Conservation (phyloP, 53 echinoderm and acorn worm species). For the Glandiceps talaboti region DNA sequence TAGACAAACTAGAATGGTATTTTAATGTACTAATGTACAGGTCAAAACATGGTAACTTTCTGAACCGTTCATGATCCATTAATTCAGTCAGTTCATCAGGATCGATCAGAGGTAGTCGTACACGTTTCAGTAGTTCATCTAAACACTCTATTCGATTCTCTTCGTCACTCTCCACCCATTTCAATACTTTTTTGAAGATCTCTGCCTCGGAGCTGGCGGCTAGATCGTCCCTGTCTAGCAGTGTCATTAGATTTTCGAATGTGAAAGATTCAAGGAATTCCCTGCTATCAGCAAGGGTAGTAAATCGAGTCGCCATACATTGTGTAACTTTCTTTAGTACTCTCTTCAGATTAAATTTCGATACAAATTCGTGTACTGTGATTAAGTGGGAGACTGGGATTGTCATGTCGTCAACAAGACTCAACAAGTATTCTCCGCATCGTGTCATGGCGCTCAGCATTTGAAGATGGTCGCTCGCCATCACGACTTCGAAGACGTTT, state of each 20-base stretch:
- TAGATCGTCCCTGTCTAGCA: slow-evolving; percentile 75
- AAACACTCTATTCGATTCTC: slow-evolving; percentile 11
- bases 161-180: slow-evolving; percentile 57
- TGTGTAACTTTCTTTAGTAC: slow-evolving; percentile 41
- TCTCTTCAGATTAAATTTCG: slow-evolving; percentile 28
- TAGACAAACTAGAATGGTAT: too few relatives aligned
- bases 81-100: slow-evolving; percentile 39
- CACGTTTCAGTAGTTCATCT: slow-evolving; percentile 53
- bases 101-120: slow-evolving; percentile 81
- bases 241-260: slow-evolving; percentile 50
- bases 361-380: slow-evolving; percentile 44
- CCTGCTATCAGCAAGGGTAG: slow-evolving; percentile 35
- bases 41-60: background rate
- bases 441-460: background rate
- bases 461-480: background rate
- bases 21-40: background rate
- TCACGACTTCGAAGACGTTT: slow-evolving; percentile 28
- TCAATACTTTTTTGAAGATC: slow-evolving; percentile 62
- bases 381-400: slow-evolving; percentile 27
- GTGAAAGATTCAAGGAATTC: slow-evolving; percentile 54
- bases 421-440: background rate
- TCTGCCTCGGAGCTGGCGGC: slow-evolving; percentile 68
- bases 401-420: background rate
- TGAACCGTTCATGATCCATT: background rate
- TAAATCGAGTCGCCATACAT: slow-evolving; percentile 59